Evolutionary conservation across 2,113 vertebrate species (phyloP).

Genomic region (Entelurus aequoreus): DNA sequence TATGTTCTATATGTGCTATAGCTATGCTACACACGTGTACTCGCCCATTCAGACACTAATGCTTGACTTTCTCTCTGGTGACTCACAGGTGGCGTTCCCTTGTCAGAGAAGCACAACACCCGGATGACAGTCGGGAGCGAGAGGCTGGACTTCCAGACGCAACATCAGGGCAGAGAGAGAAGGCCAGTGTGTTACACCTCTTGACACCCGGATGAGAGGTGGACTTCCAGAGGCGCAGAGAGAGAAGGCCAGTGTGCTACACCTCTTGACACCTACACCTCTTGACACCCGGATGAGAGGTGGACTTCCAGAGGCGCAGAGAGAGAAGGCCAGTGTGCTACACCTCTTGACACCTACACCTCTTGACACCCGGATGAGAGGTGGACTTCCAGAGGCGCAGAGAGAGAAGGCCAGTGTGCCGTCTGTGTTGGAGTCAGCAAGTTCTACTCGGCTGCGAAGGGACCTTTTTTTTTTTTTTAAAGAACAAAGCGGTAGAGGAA

Average conservation of each 20-base stretch:
- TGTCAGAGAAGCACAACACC: slow-evolving; percentile 31
- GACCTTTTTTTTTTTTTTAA: slow-evolving; percentile 12
- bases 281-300: slow-evolving; percentile 25
- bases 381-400: neutral
- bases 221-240: neutral
- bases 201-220: too few relatives aligned
- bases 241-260: slow-evolving; percentile 19
- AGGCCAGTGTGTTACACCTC: too few relatives aligned
- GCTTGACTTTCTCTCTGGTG: slow-evolving; percentile 41
- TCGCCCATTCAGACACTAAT: slow-evolving; percentile 16
- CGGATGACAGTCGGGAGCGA: slow-evolving; percentile 33
- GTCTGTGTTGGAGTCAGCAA: slow-evolving; percentile 25
- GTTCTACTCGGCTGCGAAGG: slow-evolving; percentile 14
- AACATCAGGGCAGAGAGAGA: neutral
- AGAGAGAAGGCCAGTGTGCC: slow-evolving; percentile 27
- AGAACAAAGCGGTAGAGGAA: slow-evolving; percentile 4
- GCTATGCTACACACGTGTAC: neutral
- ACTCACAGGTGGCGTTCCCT: slow-evolving; percentile 62
- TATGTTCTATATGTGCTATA: neutral
- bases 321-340: neutral
- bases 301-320: slow-evolving; percentile 12
- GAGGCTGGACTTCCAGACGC: slow-evolving; percentile 12
- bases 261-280: too few relatives aligned
- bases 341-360: too few relatives aligned
- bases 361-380: too few relatives aligned